These are phyloP conservation scores for Trisateles emortualis DNA, from an alignment of 2,888 invertebrate genomes.

Conservation along the genomic window DNA sequence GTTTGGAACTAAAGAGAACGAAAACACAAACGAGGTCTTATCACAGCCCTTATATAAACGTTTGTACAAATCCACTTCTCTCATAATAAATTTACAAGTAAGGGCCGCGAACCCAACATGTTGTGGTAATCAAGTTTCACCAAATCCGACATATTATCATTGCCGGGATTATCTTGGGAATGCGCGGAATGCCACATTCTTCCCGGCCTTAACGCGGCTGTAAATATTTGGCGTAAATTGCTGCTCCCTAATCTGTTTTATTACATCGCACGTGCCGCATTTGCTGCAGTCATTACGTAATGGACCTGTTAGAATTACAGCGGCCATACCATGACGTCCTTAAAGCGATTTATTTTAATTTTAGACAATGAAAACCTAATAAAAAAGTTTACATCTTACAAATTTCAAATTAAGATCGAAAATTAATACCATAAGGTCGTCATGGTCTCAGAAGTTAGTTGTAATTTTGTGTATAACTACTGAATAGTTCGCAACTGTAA, in stretches of 20 bases:
- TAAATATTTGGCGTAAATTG: constrained; percentile 31
- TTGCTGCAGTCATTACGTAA: constrained; percentile 3
- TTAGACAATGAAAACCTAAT: too few relatives aligned
- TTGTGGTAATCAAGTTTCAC: constrained; percentile 39
- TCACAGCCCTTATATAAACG: constrained; percentile 19
- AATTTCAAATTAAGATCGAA: too few relatives aligned
- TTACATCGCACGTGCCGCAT: constrained; percentile 21
- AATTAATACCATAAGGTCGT: too few relatives aligned
- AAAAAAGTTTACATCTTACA: too few relatives aligned
- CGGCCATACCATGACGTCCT: too few relatives aligned
- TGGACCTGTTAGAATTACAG: constrained; percentile 9
- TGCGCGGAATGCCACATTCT: constrained; percentile 29
- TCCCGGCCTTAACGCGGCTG: constrained; percentile 11
- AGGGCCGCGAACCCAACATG: constrained; percentile 20
- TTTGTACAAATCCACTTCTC: constrained; percentile 28
- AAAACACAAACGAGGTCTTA: constrained; percentile 13
- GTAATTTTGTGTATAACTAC: background rate
- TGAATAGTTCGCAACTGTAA: background rate
- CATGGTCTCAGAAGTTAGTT: too few relatives aligned
- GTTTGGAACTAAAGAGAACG: constrained; percentile 3
- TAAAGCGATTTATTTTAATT: too few relatives aligned
- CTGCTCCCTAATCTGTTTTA: constrained; percentile 32
- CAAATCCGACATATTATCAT: constrained; percentile 41
- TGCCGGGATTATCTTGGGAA: constrained; percentile 39
- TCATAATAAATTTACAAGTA: constrained; percentile 41